A percentile compares a stretch with the other conserved stretches of the same genome.
phyloP scores from a whole-genome alignment of 2,113 vertebrate species.

The Chionis minor region DNA sequence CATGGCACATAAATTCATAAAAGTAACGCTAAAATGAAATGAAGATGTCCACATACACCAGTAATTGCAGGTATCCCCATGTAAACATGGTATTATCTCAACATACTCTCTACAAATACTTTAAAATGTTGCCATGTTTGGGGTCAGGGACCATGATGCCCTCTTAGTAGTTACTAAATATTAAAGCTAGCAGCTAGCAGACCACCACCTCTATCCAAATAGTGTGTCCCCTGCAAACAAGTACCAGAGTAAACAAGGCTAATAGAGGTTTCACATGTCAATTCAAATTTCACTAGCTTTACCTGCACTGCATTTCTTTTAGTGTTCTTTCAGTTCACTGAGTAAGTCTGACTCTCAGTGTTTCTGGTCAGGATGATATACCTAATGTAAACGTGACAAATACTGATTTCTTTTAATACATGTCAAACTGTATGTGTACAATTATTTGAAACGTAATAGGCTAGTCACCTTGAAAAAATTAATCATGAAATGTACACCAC shows the following conservation, averaged over 20 bases:
- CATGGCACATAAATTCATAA: not conserved
- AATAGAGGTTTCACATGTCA: not conserved
- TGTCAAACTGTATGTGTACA: not conserved
- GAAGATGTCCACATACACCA: not conserved
- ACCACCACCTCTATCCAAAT: not conserved
- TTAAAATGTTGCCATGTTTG: not conserved
- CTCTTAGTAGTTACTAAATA: not conserved
- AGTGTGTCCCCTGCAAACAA: not conserved
- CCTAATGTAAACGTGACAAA: fast-evolving
- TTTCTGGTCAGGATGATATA: not conserved
- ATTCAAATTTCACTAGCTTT: not conserved
- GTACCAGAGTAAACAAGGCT: not conserved
- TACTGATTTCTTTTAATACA: not conserved
- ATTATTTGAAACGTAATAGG: not conserved
- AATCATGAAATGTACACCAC: not conserved
- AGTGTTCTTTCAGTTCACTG: not conserved
- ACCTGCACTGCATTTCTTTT: not conserved
- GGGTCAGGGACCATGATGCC: not conserved
- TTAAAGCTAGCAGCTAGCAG: not conserved
- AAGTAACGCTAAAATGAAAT: not conserved
- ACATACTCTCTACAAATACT: not conserved
- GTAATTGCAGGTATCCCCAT: not conserved
- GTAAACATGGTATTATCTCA: not conserved
- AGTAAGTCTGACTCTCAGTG: not conserved
- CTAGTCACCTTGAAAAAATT: not conserved